Conservation (phyloP, 2,888 invertebrate species). For the Vesta saturnalis region DNA sequence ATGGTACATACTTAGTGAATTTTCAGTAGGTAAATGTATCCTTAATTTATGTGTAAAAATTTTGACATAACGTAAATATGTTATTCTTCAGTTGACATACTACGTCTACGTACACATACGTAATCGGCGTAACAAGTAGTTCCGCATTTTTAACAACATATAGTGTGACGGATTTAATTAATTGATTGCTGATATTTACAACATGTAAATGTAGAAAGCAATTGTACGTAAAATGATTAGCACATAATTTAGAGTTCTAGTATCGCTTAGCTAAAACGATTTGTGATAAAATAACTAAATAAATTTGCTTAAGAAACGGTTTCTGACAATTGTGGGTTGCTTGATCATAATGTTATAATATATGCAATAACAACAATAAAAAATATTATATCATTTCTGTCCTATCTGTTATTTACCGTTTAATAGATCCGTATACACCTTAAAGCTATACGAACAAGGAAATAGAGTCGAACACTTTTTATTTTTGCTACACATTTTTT, state of each 20-base stretch:
- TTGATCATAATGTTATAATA: slow-evolving; percentile 30
- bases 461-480: slow-evolving; percentile 23
- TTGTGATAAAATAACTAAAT: slow-evolving; percentile 27
- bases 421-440: slow-evolving; percentile 27
- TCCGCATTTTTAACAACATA: slow-evolving; percentile 26
- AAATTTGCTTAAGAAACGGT: slow-evolving; percentile 33
- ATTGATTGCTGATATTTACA: slow-evolving; percentile 17
- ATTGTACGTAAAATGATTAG: slow-evolving; percentile 19
- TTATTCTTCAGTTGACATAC: slow-evolving; percentile 13
- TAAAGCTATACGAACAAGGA: slow-evolving; percentile 23
- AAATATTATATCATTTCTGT: slow-evolving; percentile 28
- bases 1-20: too few species aligned
- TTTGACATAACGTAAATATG: slow-evolving; percentile 12
- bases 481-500: slow-evolving; percentile 10
- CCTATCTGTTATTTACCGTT: slow-evolving; percentile 36
- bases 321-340: slow-evolving; percentile 37
- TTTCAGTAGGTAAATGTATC: too few species aligned
- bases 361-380: slow-evolving; percentile 31
- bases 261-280: slow-evolving; percentile 18
- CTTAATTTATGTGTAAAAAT: too few species aligned
- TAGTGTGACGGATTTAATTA: slow-evolving; percentile 18
- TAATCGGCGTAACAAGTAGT: slow-evolving; percentile 22
- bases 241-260: slow-evolving; percentile 16
- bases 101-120: not conserved
- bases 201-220: slow-evolving; percentile 4